Percentiles rank a stretch among this genome's conserved stretches.
These are phyloP conservation scores for Scaptomyza parva DNA, from an alignment of 2,888 invertebrate species.

Conservation along the genomic window DNA sequence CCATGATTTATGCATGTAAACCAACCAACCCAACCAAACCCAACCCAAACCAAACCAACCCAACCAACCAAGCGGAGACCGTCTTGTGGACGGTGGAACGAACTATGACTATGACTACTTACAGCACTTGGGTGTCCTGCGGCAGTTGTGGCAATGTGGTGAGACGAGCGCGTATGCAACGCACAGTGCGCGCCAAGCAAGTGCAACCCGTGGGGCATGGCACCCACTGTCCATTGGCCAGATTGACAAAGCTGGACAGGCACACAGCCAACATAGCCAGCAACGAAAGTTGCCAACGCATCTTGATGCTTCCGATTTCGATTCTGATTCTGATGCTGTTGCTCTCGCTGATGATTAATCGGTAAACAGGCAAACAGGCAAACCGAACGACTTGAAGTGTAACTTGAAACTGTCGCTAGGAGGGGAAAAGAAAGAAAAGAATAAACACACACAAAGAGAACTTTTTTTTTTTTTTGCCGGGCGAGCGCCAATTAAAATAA, in stretches of 20 bases:
- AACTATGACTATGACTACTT: no score
- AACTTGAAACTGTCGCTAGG: constrained; percentile 19
- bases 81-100: no score
- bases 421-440: no score
- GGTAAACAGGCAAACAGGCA: not conserved
- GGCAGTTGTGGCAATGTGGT: constrained; percentile 79
- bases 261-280: constrained; percentile 22
- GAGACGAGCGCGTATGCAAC: constrained; percentile 81
- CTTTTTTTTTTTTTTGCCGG: constrained; percentile 5
- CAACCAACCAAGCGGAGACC: no score
- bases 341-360: constrained; percentile 21
- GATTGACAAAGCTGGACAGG: constrained; percentile 35
- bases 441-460: not conserved
- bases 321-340: no score
- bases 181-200: constrained; percentile 81
- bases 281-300: constrained; percentile 34
- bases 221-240: constrained; percentile 25
- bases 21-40: constrained; percentile 13
- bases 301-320: constrained; percentile 7
- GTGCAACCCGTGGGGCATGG: constrained; percentile 81
- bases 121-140: constrained; percentile 82
- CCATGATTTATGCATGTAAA: constrained; percentile 64
- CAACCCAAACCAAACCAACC: not conserved
- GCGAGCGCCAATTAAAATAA: constrained; percentile 13
- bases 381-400: constrained; percentile 4